Evolutionary conservation across 2,888 invertebrate genomes (phyloP).

Genomic region (Thysanoteuthis rhombus): DNA sequence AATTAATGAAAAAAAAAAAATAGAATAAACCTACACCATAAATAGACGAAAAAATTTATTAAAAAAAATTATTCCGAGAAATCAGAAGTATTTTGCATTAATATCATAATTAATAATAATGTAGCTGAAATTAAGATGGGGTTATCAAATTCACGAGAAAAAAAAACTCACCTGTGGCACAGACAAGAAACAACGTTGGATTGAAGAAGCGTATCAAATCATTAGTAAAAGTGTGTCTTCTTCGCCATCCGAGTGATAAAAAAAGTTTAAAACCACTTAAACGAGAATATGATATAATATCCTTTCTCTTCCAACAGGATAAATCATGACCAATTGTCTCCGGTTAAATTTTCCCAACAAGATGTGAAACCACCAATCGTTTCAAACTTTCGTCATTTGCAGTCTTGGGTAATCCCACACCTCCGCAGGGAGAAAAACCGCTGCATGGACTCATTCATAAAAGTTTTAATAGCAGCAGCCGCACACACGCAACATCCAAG

Average conservation of each 20-base stretch:
- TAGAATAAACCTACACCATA: no score
- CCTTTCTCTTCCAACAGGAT: not conserved
- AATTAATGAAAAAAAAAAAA: slow-evolving; percentile 31
- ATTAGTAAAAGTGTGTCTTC: not conserved
- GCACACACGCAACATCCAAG: not conserved
- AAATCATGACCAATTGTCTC: not conserved
- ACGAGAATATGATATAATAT: not conserved
- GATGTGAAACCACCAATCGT: not conserved
- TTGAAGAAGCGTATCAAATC: not conserved
- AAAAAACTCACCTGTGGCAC: not conserved
- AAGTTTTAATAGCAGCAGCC: not conserved
- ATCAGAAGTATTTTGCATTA: not conserved
- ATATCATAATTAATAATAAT: no score
- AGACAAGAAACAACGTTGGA: not conserved
- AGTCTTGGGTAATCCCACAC: not conserved
- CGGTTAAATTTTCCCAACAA: not conserved
- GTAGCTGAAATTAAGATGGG: no score
- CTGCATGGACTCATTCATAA: no score
- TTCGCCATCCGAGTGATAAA: not conserved
- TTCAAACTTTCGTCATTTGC: not conserved
- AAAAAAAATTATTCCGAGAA: not conserved
- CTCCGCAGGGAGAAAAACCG: not conserved
- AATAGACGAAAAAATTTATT: no score
- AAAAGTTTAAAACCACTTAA: not conserved
- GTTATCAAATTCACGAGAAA: no score